A percentile compares a stretch with the other conserved stretches of the same genome.
These are phyloP conservation scores for Catotricha subobsoleta DNA, from an alignment of 2,888 invertebrate genomes.

Conservation along the genomic window DNA sequence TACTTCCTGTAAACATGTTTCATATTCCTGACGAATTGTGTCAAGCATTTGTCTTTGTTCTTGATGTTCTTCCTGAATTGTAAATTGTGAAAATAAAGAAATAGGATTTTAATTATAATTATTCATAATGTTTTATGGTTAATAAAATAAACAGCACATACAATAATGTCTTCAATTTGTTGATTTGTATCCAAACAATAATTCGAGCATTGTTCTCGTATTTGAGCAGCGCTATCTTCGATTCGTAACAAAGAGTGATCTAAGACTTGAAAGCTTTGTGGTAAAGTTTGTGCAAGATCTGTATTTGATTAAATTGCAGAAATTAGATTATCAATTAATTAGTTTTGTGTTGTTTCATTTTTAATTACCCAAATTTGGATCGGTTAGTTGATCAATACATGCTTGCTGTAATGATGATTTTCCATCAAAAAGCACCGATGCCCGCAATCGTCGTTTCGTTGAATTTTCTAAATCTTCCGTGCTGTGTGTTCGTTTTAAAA, in stretches of 20 bases:
- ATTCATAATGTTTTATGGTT: background rate
- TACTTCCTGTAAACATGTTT: background rate
- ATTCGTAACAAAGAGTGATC: slow-evolving; percentile 21
- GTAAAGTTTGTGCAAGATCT: slow-evolving; percentile 23
- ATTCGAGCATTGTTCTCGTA: slow-evolving; percentile 18
- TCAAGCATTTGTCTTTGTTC: slow-evolving; percentile 25
- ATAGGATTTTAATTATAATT: background rate
- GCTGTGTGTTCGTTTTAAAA: slow-evolving; percentile 2
- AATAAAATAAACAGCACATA: slow-evolving; percentile 12
- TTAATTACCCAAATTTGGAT: background rate
- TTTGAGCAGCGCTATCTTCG: slow-evolving; percentile 21
- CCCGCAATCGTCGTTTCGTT: slow-evolving; percentile 1
- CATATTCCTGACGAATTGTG: slow-evolving; percentile 11
- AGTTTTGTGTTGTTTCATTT: background rate
- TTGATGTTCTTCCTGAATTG: slow-evolving; percentile 28
- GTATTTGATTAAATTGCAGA: background rate
- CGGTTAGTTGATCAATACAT: slow-evolving; percentile 1
- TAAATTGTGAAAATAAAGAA: background rate
- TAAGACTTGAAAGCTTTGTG: slow-evolving; percentile 22
- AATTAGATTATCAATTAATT: background rate
- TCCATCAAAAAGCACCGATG: background rate
- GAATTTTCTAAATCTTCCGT: background rate
- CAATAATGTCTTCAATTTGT: slow-evolving; percentile 24
- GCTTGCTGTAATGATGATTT: background rate
- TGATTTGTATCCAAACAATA: slow-evolving; percentile 16